Percentiles rank a stretch among this genome's conserved stretches.
phyloP scores from a whole-genome alignment of 2,888 invertebrate species.

The Clunio marinus region DNA sequence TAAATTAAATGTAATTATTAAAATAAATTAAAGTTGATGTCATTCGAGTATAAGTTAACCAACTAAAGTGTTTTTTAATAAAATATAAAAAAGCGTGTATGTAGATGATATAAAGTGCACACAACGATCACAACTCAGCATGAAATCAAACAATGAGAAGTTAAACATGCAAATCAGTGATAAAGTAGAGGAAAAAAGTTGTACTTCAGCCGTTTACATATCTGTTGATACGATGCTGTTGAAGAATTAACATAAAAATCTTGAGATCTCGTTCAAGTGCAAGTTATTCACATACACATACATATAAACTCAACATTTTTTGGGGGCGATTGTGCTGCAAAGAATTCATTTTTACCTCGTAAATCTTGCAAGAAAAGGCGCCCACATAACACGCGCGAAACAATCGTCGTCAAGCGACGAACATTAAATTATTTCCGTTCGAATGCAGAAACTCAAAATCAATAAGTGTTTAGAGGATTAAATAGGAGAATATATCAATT shows the following conservation, averaged over 20 bases:
- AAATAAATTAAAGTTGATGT: too few relatives aligned
- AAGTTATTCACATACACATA: background rate
- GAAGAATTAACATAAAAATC: constrained; percentile 8
- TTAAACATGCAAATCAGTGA: background rate
- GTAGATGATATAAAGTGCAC: too few relatives aligned
- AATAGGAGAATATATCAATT: constrained; percentile 23
- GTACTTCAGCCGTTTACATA: too few relatives aligned
- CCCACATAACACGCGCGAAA: background rate
- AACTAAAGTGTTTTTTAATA: too few relatives aligned
- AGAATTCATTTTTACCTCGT: background rate
- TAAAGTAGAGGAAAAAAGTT: background rate
- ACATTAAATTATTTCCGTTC: constrained; percentile 22
- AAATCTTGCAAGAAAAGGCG: too few relatives aligned
- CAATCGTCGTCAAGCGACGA: too few relatives aligned
- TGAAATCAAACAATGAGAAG: background rate
- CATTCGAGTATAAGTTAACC: too few relatives aligned
- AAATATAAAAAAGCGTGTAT: too few relatives aligned
- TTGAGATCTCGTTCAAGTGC: background rate
- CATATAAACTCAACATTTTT: background rate
- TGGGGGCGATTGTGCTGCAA: background rate
- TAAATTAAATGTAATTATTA: too few relatives aligned
- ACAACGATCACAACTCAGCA: too few relatives aligned
- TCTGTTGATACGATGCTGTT: constrained; percentile 14
- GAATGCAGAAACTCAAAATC: background rate
- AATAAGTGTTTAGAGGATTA: constrained; percentile 33